A percentile compares a stretch with the other conserved stretches of the same genome.
Evolutionary conservation across 1,140 invertebrate genomes (phyloP).

Genomic region (Seison nebaliae): DNA sequence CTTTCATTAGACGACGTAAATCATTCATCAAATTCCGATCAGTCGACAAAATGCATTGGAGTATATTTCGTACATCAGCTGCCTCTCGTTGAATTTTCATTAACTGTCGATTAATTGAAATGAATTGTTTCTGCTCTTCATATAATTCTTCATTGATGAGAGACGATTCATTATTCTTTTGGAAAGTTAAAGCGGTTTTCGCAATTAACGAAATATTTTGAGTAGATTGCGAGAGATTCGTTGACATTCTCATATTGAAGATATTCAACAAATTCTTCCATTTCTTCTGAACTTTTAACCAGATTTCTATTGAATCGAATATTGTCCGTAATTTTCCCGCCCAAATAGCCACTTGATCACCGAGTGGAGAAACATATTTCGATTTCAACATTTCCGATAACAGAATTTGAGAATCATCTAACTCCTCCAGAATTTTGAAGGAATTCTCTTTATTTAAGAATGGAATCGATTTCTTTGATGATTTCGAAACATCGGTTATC

Average conservation of each 20-base stretch:
- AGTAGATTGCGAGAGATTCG: no score
- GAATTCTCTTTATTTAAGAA: slow-evolving; percentile 25
- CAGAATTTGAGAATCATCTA: slow-evolving; percentile 26
- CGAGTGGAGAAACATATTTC: slow-evolving; percentile 20
- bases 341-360: slow-evolving; percentile 26
- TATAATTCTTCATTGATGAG: slow-evolving; percentile 24
- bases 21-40: no score
- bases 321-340: slow-evolving; percentile 29
- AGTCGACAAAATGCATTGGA: slow-evolving; percentile 19
- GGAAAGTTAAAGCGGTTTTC: no score
- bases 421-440: slow-evolving; percentile 24
- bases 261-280: slow-evolving; percentile 28
- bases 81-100: slow-evolving; percentile 27
- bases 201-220: no score
- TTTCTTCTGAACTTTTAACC: slow-evolving; percentile 27
- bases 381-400: slow-evolving; percentile 14
- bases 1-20: no score
- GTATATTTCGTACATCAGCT: slow-evolving; percentile 25
- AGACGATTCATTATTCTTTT: no score
- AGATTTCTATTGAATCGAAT: slow-evolving; percentile 24
- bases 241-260: slow-evolving; percentile 20
- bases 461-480: no score
- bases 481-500: no score
- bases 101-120: slow-evolving; percentile 23
- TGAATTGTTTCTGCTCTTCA: slow-evolving; percentile 24